These are phyloP conservation scores for Paradisaea rubra DNA, from an alignment of 2,113 vertebrate genomes.

Conservation along the genomic window DNA sequence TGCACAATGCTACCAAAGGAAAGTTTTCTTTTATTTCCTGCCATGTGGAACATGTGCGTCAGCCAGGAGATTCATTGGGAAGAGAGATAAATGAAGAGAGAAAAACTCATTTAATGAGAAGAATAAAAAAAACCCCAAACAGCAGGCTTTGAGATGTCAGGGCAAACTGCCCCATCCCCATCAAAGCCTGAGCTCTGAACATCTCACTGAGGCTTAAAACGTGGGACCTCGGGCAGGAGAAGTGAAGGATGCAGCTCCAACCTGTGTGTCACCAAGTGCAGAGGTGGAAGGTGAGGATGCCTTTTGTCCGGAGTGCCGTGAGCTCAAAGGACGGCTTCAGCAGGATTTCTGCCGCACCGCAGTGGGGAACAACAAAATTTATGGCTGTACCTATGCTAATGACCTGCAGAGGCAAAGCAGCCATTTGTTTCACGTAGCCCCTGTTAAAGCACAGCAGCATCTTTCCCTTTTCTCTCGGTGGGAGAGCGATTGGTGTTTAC, in stretches of 20 bases:
- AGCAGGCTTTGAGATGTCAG: background rate
- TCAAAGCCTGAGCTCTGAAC: background rate
- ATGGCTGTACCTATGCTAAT: constrained; percentile 32
- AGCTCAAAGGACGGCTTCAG: background rate
- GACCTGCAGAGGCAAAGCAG: background rate
- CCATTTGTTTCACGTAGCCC: background rate
- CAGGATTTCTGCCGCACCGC: background rate
- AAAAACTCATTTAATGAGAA: background rate
- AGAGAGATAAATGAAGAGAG: background rate
- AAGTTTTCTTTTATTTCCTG: background rate
- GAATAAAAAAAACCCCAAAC: background rate
- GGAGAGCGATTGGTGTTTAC: background rate
- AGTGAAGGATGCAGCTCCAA: background rate
- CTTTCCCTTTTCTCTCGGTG: background rate
- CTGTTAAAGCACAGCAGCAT: background rate
- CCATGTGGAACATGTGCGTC: background rate
- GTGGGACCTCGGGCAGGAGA: background rate
- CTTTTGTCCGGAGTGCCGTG: background rate
- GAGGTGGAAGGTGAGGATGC: background rate
- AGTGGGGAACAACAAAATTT: background rate
- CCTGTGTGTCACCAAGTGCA: background rate
- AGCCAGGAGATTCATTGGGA: background rate
- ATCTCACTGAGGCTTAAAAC: background rate
- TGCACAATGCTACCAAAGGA: background rate
- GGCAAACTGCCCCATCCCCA: background rate